Percentiles rank a stretch among this genome's conserved stretches.
Conservation (phyloP, 2,888 invertebrate species). For the Biston stratarius region DNA sequence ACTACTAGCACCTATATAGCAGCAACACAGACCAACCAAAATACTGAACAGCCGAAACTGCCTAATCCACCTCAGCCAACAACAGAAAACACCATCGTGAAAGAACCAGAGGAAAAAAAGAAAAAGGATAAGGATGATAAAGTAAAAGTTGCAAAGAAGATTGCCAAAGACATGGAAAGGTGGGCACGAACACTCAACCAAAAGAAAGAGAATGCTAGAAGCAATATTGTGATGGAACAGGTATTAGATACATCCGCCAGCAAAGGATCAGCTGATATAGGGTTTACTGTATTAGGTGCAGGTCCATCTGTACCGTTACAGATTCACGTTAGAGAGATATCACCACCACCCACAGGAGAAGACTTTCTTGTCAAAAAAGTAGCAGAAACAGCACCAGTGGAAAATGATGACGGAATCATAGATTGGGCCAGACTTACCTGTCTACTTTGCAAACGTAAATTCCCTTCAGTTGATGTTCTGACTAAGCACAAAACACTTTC, state of each 20-base stretch:
- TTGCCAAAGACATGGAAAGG: constrained; percentile 94
- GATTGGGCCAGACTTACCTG: constrained; percentile 97
- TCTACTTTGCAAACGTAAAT: constrained; percentile 97
- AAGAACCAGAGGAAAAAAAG: constrained; percentile 85
- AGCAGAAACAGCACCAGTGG: constrained; percentile 83
- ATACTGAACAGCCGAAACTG: constrained; percentile 66
- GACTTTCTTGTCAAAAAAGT: constrained; percentile 75
- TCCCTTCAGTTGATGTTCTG: constrained; percentile 95
- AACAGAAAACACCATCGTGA: constrained; percentile 61
- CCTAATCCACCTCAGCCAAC: constrained; percentile 58
- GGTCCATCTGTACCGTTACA: constrained; percentile 64
- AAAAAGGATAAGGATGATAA: constrained; percentile 95
- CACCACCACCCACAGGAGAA: constrained; percentile 69
- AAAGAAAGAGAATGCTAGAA: constrained; percentile 92
- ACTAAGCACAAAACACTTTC: constrained; percentile 97
- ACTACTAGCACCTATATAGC: constrained; percentile 88
- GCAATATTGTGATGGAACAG: constrained; percentile 79
- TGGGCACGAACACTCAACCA: constrained; percentile 99
- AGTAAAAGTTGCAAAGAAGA: constrained; percentile 98
- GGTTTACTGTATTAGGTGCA: constrained; percentile 96
- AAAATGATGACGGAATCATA: constrained; percentile 92
- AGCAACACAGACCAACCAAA: constrained; percentile 74
- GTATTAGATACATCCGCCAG: constrained; percentile 80
- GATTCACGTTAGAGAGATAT: constrained; percentile 70
- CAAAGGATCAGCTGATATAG: constrained; percentile 95